Conservation (phyloP, 2,888 invertebrate species). For the Sipha maydis region DNA sequence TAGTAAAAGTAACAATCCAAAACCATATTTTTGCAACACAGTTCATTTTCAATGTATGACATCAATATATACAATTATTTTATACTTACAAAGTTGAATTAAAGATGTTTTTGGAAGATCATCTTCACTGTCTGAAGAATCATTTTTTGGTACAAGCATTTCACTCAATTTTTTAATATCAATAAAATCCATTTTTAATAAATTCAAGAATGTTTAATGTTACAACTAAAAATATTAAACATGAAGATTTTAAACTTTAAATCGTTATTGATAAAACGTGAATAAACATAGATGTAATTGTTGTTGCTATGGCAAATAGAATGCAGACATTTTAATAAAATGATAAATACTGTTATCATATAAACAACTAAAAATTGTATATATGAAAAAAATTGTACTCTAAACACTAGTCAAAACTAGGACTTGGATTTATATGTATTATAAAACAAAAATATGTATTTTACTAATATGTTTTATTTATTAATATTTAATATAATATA, state of each 20-base stretch:
- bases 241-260: not conserved
- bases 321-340: too few relatives aligned
- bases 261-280: not conserved
- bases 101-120: constrained; percentile 49
- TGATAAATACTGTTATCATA: too few relatives aligned
- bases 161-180: constrained; percentile 52
- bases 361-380: too few relatives aligned
- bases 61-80: not conserved
- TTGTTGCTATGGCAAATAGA: not conserved
- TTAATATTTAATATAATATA: too few relatives aligned
- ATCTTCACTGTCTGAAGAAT: constrained; percentile 54
- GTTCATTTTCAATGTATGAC: too few relatives aligned
- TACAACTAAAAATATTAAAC: not conserved
- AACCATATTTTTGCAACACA: too few relatives aligned
- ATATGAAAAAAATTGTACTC: too few relatives aligned
- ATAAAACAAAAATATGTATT: too few relatives aligned
- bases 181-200: constrained; percentile 34
- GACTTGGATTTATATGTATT: too few relatives aligned
- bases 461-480: too few relatives aligned
- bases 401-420: too few relatives aligned
- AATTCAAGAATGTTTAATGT: not conserved
- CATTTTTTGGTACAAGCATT: constrained; percentile 9
- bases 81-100: constrained; percentile 47
- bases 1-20: too few relatives aligned
- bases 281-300: not conserved